Percentiles rank a stretch among this genome's conserved stretches.
phyloP scores from a whole-genome alignment of 2,797 vertebrate genomes.

The Peromyscus melanophrys region DNA sequence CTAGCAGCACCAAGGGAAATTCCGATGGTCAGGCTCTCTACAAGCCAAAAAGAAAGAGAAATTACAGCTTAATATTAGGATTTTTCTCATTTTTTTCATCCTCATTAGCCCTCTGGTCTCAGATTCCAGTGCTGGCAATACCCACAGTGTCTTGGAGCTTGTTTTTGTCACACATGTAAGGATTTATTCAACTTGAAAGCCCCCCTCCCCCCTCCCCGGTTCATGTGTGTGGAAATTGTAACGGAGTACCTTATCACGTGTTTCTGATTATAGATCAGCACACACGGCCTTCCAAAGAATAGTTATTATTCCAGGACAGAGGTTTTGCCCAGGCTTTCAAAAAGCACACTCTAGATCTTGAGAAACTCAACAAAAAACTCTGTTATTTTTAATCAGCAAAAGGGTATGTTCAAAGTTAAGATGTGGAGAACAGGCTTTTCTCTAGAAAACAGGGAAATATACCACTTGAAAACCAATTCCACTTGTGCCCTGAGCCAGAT shows the following conservation, averaged over 20 bases:
- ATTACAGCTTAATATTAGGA: conserved; percentile 56
- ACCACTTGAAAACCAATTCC: conserved; percentile 59
- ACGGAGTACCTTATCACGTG: conserved; percentile 74
- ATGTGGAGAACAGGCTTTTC: conserved; percentile 44
- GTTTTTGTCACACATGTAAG: conserved; percentile 74
- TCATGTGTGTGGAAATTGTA: conserved; percentile 71
- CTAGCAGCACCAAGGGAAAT: conserved; percentile 51
- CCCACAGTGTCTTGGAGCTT: not conserved
- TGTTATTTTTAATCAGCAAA: conserved; percentile 72
- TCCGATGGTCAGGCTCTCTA: not conserved
- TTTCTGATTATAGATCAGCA: conserved; percentile 74
- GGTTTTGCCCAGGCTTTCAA: conserved; percentile 66
- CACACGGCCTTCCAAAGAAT: conserved; percentile 67
- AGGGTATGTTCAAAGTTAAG: conserved; percentile 59
- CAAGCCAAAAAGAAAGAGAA: conserved; percentile 49
- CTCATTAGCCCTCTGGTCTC: conserved; percentile 70
- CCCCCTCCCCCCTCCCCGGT: not conserved
- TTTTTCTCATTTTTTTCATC: conserved; percentile 63
- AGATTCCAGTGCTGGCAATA: conserved; percentile 64
- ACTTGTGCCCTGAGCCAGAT: conserved; percentile 48
- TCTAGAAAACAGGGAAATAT: conserved; percentile 68
- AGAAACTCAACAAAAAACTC: conserved; percentile 57
- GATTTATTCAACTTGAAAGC: conserved; percentile 83
- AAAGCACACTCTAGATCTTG: conserved; percentile 52
- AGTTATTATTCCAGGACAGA: conserved; percentile 76